phyloP scores from a whole-genome alignment of 2,113 vertebrate genomes.

The Erinaceus europaeus region DNA sequence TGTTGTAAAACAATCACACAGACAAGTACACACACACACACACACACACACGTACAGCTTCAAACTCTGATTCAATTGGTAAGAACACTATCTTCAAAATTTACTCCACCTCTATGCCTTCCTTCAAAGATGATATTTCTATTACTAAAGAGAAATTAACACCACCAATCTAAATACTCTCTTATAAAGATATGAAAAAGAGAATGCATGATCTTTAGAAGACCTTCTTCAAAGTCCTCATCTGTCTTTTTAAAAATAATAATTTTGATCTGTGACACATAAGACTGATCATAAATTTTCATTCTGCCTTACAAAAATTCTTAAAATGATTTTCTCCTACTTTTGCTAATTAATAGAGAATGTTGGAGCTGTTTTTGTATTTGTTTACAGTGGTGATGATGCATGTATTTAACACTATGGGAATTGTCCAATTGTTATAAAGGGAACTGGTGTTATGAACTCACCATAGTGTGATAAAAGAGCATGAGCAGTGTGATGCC shows the following conservation, averaged over 20 bases:
- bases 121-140: not conserved
- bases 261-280: not conserved
- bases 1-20: not conserved
- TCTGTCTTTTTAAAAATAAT: not conserved
- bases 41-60: not conserved
- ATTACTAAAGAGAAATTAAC: not conserved
- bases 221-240: not conserved
- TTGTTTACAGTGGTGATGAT: slow-evolving; percentile 25
- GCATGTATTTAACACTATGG: not conserved
- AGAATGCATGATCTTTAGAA: not conserved
- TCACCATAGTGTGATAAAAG: not conserved
- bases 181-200: not conserved
- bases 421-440: not conserved
- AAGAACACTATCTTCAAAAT: not conserved
- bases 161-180: not conserved
- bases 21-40: not conserved
- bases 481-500: not conserved
- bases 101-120: not conserved
- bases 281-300: not conserved
- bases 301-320: not conserved
- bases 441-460: not conserved
- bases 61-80: not conserved
- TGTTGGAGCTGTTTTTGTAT: not conserved
- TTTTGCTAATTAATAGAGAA: slow-evolving; percentile 20
- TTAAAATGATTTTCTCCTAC: not conserved